Base-by-base conservation (phyloP, 2,888 invertebrate species). In the Ichneumoninae sp. region DNA sequence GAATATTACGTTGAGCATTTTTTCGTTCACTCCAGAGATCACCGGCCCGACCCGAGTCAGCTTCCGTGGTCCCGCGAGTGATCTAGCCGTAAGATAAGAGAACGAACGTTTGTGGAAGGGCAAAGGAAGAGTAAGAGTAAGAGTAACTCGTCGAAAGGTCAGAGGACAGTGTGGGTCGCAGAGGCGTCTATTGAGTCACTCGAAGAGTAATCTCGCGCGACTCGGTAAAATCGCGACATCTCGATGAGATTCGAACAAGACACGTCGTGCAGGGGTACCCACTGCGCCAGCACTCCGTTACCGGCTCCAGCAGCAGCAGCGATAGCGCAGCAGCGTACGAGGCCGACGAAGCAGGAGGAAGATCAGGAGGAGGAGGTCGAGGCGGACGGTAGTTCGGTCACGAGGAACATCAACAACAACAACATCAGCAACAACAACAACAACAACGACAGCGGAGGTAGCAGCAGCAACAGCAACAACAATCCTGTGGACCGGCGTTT, bases 211-310 rank as follows among this genome's bases (percentile, higher is more conserved):
- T 92, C 94, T 96, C 95, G 96, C 95, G 93, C 94, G 96, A 94
- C 95, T 96, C 94, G 95, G 94, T 95, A 94, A 94, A 94, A 94
- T 94, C 95, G 95, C 85, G 88, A 91, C 90, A 95, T 95, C 95
- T 95, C 94, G 95, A 96, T 96, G 96, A 96, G 96, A 96, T 96
- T 96, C 96, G 96, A 96, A 95, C 95, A 94, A 92, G 94, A 94
- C 87, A 94, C 94, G 90, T 92, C 93, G 93, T 93, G 93, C 93
- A 95, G 95, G 94, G 95, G 95, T 94, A 94, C 93, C 95, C 95
- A 95, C 94, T 95, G 94, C 94, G 95, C 95, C 94, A 94, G 94
- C 93, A 94, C 94, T 92, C 93, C 94, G 91, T 94, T 94, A 92
- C 94, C 94, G 91, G 91, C 94, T 89, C 91, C 94, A 78, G 78